Evolutionary conservation across 2,888 invertebrate species (phyloP), one percentile per base, ranked within the genome.

Genomic region (Eudasyphora cyanicolor): DNA sequence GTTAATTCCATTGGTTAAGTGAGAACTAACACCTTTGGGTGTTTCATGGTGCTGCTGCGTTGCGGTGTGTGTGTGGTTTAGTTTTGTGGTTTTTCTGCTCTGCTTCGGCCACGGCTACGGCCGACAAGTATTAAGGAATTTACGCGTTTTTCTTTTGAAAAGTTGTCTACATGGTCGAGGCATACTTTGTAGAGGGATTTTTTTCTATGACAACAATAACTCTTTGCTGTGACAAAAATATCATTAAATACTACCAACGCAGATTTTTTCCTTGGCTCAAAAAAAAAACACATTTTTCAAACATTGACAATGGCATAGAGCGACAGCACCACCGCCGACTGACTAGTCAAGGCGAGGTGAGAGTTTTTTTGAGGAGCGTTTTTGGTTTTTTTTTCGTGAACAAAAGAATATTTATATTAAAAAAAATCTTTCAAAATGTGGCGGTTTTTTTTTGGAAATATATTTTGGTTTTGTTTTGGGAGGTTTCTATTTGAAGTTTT

Each of bases 1-100:
- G 82, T 77, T 74, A 82, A 82, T 82, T 70, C n/a, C 14, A 12
- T 3, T 75, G 49, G 45, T 24, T 64, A 80, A 77, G 80, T 84
- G 77, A 75, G 70, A 71, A 81, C 19, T 73, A 49, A 78, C 84
- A 84, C 76, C 78, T 76, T 76, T 62, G 75, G 32, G 21, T n/a
- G 32, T 49, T n/a, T n/a, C n/a, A n/a, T n/a, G n/a, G 45, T 54
- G n/a, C 21, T 12, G 17, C 17, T 42, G 49, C 29, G 42, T 51
- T 21, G 21, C 2, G 8, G 35, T 64, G 64, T 27, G 35, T 62
- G 35, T 67, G 29, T 51, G 49, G 62, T 57, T 45, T 1, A 62
- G 5, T 29, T n/a, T 57, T 73, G 19, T 75, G 2, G 29, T 51
- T 73, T 27, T 19, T 38, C 14, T n/a, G 19, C 27, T 32, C 32